phyloP scores from a whole-genome alignment of 2,113 vertebrate species.

The Aptenodytes forsteri region DNA sequence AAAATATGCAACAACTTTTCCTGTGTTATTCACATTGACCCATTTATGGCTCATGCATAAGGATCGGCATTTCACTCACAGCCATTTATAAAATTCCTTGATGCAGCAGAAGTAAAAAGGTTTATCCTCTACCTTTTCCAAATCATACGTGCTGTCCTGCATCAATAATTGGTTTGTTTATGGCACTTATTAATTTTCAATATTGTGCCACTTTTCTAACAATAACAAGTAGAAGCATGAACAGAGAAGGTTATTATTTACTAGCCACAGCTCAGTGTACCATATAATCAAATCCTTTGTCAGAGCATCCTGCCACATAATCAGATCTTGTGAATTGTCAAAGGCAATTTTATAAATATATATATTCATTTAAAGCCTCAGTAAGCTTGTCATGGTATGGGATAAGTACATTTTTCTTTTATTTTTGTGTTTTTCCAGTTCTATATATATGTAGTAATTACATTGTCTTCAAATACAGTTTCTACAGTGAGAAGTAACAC shows the following conservation, averaged over 20 bases:
- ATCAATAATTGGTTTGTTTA: conserved; percentile 60
- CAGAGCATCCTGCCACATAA: conserved; percentile 72
- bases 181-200: conserved; percentile 56
- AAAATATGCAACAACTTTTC: not conserved
- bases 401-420: conserved; percentile 40
- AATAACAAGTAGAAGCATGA: conserved; percentile 60
- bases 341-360: conserved; percentile 72
- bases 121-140: not conserved
- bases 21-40: not conserved
- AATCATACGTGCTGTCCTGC: not conserved
- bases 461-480: conserved; percentile 39
- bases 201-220: conserved; percentile 46
- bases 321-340: conserved; percentile 73
- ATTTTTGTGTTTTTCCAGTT: conserved; percentile 31
- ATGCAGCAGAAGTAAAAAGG: not conserved
- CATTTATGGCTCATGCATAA: not conserved
- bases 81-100: not conserved
- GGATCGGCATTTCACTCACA: not conserved
- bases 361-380: conserved; percentile 69
- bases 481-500: not conserved
- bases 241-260: conserved; percentile 67
- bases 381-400: conserved; percentile 44
- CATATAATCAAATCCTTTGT: conserved; percentile 77
- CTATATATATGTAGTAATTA: conserved; percentile 45
- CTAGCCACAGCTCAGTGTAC: conserved; percentile 62